Base-by-base conservation (phyloP, 2,113 vertebrate genomes). In the Podocnemis expansa region DNA sequence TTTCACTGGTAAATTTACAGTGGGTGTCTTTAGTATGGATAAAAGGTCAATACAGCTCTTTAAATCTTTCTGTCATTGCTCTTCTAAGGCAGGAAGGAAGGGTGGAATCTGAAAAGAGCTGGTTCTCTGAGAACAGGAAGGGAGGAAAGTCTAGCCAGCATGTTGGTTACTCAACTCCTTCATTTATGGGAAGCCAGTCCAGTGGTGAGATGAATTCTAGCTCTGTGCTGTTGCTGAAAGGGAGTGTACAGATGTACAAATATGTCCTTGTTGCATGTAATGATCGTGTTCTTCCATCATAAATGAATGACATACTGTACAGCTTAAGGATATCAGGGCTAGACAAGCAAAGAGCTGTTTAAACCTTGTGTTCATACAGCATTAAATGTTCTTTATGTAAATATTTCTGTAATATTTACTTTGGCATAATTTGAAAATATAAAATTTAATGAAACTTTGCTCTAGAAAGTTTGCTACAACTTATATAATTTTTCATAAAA, bases 141-240 rank as follows among this genome's bases (percentile, higher is more conserved):
- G 99, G 98, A 98, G 98, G 98, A 98, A 98, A 98, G 98, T 98
- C 98, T 98, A 97, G 98, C 96, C 90, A 97, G 97, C 58, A 52
- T 84, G 89, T 95, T 82, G 95, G 97, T 97, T 96, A 98, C 98
- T 99, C 98, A 99, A 97, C 96, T 97, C 98, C 98, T 99, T 99
- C 98, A 99, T 98, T 98, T 98, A 98, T 93, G 97, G 96, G 97
- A 98, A 97, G 97, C 96, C 96, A 96, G 82, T 96, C 97, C 98
- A 98, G 95, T 88, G 97, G 86, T 29, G 92, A 98, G 98, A 99
- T 99, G 99, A 99, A 99, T 99, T 98, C 98, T 79, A 97, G 98
- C 98, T 99, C 99, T 99, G 99, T 99, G 97, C 94, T 97, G 96
- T 96, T 96, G 96, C 96, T 98, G 98, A 98, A 98, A 98, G 98